These are phyloP conservation scores for Aricia artaxerxes DNA, from an alignment of 2,888 invertebrate genomes.

Conservation along the genomic window DNA sequence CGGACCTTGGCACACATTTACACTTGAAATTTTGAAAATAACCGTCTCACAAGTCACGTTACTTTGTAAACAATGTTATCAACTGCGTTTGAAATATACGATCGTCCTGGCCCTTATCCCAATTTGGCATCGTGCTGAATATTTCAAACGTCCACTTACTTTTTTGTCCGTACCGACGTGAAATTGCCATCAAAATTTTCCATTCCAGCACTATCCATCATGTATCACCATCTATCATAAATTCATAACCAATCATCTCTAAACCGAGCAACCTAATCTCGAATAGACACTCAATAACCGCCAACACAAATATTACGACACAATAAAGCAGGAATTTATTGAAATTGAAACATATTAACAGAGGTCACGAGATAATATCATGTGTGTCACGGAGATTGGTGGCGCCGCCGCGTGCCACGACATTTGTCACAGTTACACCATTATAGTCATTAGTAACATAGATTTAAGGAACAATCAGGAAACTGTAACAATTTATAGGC, in stretches of 20 bases:
- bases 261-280: background rate
- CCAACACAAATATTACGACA: background rate
- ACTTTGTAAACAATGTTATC: constrained; percentile 4
- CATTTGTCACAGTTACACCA: background rate
- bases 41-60: background rate
- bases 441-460: background rate
- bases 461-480: background rate
- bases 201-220: background rate
- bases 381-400: constrained; percentile 19
- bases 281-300: background rate
- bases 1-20: constrained; percentile 17
- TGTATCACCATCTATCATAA: background rate
- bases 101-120: background rate
- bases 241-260: background rate
- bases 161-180: background rate
- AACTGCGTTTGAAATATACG: background rate
- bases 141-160: background rate
- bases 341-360: constrained; percentile 23
- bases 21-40: constrained; percentile 18
- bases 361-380: constrained; percentile 25
- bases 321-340: constrained; percentile 13
- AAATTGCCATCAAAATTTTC: background rate
- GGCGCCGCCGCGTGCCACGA: constrained; percentile 20
- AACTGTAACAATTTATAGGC: background rate
- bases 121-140: background rate